Evolutionary conservation across 2,888 invertebrate species (phyloP), one percentile per base, ranked within the genome.

Genomic region (Alitta virens): DNA sequence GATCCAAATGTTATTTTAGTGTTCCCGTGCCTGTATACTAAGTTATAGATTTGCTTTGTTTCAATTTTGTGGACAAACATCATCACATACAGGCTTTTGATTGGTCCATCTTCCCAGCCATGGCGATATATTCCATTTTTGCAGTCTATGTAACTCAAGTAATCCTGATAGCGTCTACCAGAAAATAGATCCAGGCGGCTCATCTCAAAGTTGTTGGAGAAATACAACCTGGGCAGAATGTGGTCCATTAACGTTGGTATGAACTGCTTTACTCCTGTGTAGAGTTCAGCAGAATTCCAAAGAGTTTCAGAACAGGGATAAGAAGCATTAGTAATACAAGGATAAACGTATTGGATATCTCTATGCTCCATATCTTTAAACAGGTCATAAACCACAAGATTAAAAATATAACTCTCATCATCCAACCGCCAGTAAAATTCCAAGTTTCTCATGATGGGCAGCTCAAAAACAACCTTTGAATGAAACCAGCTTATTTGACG

Each of bases 401-500:
- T 14, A 2, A 60, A 33, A 1, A 71, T 24, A 1, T 50, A n/a
- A 1, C 70, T 71, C 46, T 71, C 70, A 53, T 68, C 70, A 38
- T 71, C 71, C 23, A 71, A 60, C 23, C 71, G 59, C 67, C 65
- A 69, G n/a, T 56, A 57, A 52, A 67, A 71, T 2, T 71, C 67
- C 2, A 71, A 52, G 14, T 49, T 58, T 12, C 40, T 18, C 2
- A 71, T 54, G 14, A 69, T 67, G 18, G 62, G 61, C 51, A 63
- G 56, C 24, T 67, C 59, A 55, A 63, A 71, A 12, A 71, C 62
- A 2, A 21, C 38, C 49, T 62, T 66, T 7, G 67, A 62, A 14
- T 71, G 70, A 43, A 71, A 71, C 12, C 70, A 62, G 43, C 71
- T 71, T 70, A 71, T 71, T 42, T 68, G 65, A 24, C 68, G 69